Evolutionary conservation across 2,888 invertebrate genomes (phyloP), one percentile per base, ranked within the genome.

Genomic region (Alsophila aescularia): DNA sequence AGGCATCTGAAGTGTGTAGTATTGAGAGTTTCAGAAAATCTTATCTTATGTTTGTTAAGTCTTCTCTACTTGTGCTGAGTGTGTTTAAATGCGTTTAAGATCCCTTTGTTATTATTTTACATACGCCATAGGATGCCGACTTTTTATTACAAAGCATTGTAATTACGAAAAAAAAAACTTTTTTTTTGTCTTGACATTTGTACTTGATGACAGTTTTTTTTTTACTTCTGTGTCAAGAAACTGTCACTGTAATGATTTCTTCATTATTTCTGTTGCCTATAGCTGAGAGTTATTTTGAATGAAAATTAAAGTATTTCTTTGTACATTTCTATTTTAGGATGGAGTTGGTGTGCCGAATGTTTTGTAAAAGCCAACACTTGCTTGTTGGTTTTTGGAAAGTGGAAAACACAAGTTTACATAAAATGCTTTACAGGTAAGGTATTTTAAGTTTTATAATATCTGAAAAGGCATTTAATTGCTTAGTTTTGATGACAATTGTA

Each of bases 161-260:
- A 29, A 29, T 5, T 32, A 13, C 9, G 10, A 14, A 24, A 48
- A n/a, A 31, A 43, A 43, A 18, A 34, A 39, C 13, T 27, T 41
- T 48, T 45, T 64, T 56, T 64, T 58, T 53, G 27, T 45, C 52
- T 54, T 32, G 45, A 55, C 60, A 60, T 43, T 43, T 56, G 48
- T 56, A 53, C 60, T 54, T 56, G 52, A 60, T 55, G 59, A 65
- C 58, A 59, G 57, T 62, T 66, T 70, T 69, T 72, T 69, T 65
- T 37, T 64, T 70, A 71, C 65, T 78, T 75, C 72, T 73, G 62
- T 80, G 81, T 79, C 81, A 81, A 67, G 47, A 62, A 72, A 67
- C 73, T 81, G 81, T 79, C 82, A 81, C 21, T 60, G 32, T 53
- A 36, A 34, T 41, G 7, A 37, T 40, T 48, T 44, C 9, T 24